Evolutionary conservation across 2,888 invertebrate species (phyloP).

Genomic region (Pegoplata infirma): DNA sequence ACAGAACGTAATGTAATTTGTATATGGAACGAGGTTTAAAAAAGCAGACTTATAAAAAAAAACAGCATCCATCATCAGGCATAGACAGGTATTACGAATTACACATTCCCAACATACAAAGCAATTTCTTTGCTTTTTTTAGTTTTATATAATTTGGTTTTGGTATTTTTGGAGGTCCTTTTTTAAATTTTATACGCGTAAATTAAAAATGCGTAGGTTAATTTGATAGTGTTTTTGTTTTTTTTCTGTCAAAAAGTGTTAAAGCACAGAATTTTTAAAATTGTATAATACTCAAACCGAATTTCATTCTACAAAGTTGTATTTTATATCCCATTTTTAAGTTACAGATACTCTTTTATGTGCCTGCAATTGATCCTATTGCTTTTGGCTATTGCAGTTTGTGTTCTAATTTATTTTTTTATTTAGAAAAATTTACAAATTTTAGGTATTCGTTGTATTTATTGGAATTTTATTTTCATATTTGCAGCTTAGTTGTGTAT

Average conservation of each 20-base stretch:
- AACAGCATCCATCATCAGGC: slow-evolving; percentile 73
- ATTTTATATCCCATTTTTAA: neutral
- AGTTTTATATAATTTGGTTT: slow-evolving; percentile 13
- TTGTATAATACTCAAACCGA: neutral
- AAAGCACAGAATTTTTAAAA: slow-evolving; percentile 6
- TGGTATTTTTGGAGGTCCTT: neutral
- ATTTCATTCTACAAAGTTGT: neutral
- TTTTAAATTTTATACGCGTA: neutral
- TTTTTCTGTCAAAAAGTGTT: neutral
- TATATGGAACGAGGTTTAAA: neutral
- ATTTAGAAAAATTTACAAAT: neutral
- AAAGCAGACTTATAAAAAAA: slow-evolving; percentile 19
- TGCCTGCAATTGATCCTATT: slow-evolving; percentile 24
- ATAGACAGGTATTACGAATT: slow-evolving; percentile 69
- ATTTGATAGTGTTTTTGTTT: neutral
- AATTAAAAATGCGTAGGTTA: slow-evolving; percentile 57
- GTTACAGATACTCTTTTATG: neutral
- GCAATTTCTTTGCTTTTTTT: neutral
- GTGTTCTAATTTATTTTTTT: too few species aligned
- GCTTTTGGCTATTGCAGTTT: slow-evolving; percentile 24
- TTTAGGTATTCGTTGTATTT: neutral
- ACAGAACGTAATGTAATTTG: slow-evolving; percentile 2
- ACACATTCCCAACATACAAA: neutral
- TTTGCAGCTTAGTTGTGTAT: neutral
- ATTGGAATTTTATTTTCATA: neutral